phyloP scores from a whole-genome alignment of 1,140 invertebrate genomes.

The Pogonus chalceus region DNA sequence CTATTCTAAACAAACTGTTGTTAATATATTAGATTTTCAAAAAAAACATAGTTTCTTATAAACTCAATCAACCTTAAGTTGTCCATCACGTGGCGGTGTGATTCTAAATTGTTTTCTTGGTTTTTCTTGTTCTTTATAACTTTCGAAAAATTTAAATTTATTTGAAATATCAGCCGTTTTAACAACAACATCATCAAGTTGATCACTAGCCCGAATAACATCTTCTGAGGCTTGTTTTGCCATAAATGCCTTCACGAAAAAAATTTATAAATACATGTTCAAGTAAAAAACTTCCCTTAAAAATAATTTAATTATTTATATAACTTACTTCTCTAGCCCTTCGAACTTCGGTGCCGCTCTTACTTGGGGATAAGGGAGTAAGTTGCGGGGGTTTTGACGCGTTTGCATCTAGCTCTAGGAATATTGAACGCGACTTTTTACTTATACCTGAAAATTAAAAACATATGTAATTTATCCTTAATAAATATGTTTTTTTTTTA shows the following conservation, averaged over 20 bases:
- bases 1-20: too few species aligned
- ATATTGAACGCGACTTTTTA: conserved; percentile 75
- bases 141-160: conserved; percentile 87
- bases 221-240: conserved; percentile 52
- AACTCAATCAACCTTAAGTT: conserved; percentile 36
- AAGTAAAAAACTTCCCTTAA: conserved; percentile 37
- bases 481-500: conserved; percentile 11
- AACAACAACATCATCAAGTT: conserved; percentile 63
- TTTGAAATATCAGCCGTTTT: conserved; percentile 71
- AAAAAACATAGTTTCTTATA: too few species aligned
- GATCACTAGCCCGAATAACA: conserved; percentile 58
- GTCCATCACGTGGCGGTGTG: conserved; percentile 67
- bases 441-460: conserved; percentile 55
- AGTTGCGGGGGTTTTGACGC: conserved; percentile 34
- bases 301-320: background rate
- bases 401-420: conserved; percentile 73
- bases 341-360: conserved; percentile 24
- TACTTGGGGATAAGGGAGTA: conserved; percentile 37
- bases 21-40: too few species aligned
- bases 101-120: conserved; percentile 68
- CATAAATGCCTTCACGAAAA: conserved; percentile 38
- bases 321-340: conserved; percentile 28
- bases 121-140: conserved; percentile 62
- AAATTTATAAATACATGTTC: background rate
- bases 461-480: too few species aligned